Base-by-base conservation (phyloP, 2,888 invertebrate genomes). In the Acanthosoma haemorrhoidale region DNA sequence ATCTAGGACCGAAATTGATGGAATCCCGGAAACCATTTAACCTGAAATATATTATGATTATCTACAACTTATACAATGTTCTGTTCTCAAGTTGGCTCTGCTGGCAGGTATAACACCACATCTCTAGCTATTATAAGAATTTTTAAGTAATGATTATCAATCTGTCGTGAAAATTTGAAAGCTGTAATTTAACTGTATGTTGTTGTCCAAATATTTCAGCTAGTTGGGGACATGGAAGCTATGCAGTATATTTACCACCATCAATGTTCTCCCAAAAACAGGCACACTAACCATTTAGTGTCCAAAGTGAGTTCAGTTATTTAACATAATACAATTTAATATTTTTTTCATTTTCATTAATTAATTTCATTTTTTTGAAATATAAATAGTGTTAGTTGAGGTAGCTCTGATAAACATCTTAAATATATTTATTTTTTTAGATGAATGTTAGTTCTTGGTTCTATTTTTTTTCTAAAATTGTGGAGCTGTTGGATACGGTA, bases 1-100 rank as follows among this genome's bases (percentile, higher is more conserved):
- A 85, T 76, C 81, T 86, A 77, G 92, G 93, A 0, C 93, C 92
- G 0, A 80, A 82, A 43, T 82, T 86, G 77, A 86, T 86, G 85
- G 79, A 80, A 70, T 77, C 82, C 73, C 76, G 84, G 34, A 79
- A 82, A 71, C 82, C 85, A 0, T 79, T 81, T 72, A 79, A 84
- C 66, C 77, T 86, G 34, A 79, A 82, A 39, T 78, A 78, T 21
- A 72, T 84, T 3, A 73, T 77, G 69, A 63, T 76, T 31, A 25
- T 72, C 9, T 96, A 96, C 80, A 96, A 96, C 78, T 85, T 89
- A n/a, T 87, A 89, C 69, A 95, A 96, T 85, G 94, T 96, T 4
- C 58, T 90, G 13, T 89, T 94, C 81, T 95, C 94, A 76, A 79
- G 87, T 13, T 94, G 86, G 83, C 82, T 94, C 75, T 83, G 85